phyloP scores from a whole-genome alignment of 2,797 vertebrate genomes.

The Pseudotriccus pelzelni region DNA sequence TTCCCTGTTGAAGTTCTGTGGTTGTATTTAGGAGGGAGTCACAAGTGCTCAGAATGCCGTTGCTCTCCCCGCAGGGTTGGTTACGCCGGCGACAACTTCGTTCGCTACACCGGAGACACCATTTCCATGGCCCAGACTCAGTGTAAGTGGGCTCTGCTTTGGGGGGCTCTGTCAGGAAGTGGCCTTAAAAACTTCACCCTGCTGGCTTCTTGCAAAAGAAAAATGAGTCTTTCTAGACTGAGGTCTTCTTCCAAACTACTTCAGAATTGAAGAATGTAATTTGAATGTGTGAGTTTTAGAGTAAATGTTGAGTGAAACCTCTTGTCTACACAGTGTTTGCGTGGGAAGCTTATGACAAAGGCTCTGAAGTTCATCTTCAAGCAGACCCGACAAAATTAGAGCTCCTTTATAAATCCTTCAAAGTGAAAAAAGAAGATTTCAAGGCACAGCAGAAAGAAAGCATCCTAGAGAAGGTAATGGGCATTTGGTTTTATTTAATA shows the following conservation, averaged over 20 bases:
- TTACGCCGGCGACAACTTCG: conserved; percentile 97
- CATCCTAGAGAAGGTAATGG: conserved; percentile 90
- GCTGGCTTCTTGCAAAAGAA: background rate
- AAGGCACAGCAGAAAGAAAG: conserved; percentile 92
- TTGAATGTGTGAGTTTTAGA: background rate
- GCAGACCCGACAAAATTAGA: conserved; percentile 97
- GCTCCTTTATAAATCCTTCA: conserved; percentile 93
- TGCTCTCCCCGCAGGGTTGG: conserved; percentile 84
- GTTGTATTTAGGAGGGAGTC: background rate
- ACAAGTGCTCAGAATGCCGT: background rate
- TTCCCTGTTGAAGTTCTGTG: background rate
- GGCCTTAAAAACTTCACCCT: background rate
- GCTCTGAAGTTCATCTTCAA: conserved; percentile 97
- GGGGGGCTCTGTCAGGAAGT: background rate
- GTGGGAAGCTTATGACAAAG: conserved; percentile 98
- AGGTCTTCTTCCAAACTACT: background rate
- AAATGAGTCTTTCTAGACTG: background rate
- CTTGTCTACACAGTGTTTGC: conserved; percentile 87
- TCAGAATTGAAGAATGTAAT: background rate
- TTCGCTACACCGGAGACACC: conserved; percentile 90
- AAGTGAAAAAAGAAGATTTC: conserved; percentile 98
- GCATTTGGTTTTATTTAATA: background rate
- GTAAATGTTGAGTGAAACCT: background rate
- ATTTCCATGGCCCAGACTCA: conserved; percentile 98
- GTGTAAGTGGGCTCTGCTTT: conserved; percentile 79